Base-by-base conservation (phyloP, 2,888 invertebrate genomes). In the Agonopterix heracliana region DNA sequence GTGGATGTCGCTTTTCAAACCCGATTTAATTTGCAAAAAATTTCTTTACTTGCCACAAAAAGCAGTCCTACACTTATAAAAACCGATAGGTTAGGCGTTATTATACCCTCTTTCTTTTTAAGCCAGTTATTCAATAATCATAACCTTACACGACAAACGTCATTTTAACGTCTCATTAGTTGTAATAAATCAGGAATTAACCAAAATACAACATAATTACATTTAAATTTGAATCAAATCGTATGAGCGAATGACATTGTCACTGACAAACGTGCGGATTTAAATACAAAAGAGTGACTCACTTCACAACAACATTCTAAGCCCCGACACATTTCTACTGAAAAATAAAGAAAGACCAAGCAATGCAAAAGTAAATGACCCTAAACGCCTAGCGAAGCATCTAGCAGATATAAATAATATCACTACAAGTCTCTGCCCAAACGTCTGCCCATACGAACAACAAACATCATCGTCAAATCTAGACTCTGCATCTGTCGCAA, bases 401-500 rank as follows among this genome's bases (percentile, higher is more conserved):
- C 74, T 68, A 74, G 61, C 66, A 71, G 80, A 74, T 78, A 81
- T 80, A 80, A 81, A 81, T 83, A 80, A 79, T 79, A 77, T 73
- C 71, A 71, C 11, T 62, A 58, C 59, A 57, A 54, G 62, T 62
- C 60, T 63, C 60, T 58, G 57, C 49, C 50, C 59, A 53, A 52
- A 38, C 38, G 38, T 11, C 38, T n/a, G 38, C n/a, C 38, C 5
- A n/a, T 38, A 38, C 38, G 2, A 12, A 12, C 9, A 14, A 11
- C 34, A 45, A 46, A 36, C 35, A 10, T 41, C 13, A 55, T 51
- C 47, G 56, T 50, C 57, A 52, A 70, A 66, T 63, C 55, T 46
- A 54, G 61, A 65, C 69, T 56, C 60, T 70, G 69, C 65, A 54
- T 38, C 46, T 51, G 52, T 47, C 49, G 17, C 48, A 59, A 17